Evolutionary conservation across 2,888 invertebrate genomes (phyloP), one percentile per base, ranked within the genome.

Genomic region (Leptopilina myrica): DNA sequence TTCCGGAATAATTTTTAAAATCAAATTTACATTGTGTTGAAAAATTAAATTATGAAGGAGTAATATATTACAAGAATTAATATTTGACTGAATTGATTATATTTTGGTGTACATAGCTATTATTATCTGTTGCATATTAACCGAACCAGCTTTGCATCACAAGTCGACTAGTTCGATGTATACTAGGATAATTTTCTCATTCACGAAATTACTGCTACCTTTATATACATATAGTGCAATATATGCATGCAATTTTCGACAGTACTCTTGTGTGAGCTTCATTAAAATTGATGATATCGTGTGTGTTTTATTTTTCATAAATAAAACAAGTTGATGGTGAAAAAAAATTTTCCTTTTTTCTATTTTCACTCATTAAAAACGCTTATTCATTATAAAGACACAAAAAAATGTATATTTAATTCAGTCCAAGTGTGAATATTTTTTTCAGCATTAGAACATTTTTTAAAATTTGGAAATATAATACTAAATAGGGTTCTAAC

Each of bases 231-330:
- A n/a, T 43, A 46, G 40, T 1, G 65, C 33, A 33, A 33, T 33
- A 33, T 33, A 33, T 65, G 78, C 59, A 76, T 76, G 66, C 76
- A 56, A 64, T 79, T 76, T 79, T 76, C 76, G 62, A 62, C 64
- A 62, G 64, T 26, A 15, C 43, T n/a, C 66, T 56, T 53, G 64
- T 64, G 53, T 53, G 75, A 79, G 49, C 56, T 20, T 75, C 65
- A 79, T 79, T 77, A 73, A 77, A 46, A 75, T 66, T 66, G 33
- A 62, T 40, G n/a, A n/a, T 15, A 46, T 75, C 40, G 15, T 64
- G 26, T 33, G 33, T 33, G 33, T 33, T 3, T 33, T 33, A 33
- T 69, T 49, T 64, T 73, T 75, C n/a, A 65, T 49, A 4, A 11
- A 12, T 49, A 75, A 64, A n/a, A 20, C 43, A 43, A 43, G 43